phyloP scores from a whole-genome alignment of 92 coral and sea anemone species.

The Virgularia gustaviana region DNA sequence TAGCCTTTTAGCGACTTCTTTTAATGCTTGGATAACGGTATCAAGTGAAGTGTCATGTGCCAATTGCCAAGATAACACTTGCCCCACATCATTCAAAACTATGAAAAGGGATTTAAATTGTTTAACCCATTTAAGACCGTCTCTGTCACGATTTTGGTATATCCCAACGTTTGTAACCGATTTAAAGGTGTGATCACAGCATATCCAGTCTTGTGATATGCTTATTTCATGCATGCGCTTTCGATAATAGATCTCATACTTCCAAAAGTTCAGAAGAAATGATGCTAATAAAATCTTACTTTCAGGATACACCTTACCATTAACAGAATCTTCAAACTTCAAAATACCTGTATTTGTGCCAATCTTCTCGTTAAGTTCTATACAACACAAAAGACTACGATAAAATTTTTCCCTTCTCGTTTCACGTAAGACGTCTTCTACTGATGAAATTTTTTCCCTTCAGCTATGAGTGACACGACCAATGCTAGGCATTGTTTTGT shows the following conservation, averaged over 20 bases:
- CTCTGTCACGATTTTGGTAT: constrained; percentile 35
- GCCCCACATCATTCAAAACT: constrained; percentile 50
- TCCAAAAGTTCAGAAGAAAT: constrained; percentile 49
- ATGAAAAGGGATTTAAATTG: constrained; percentile 47
- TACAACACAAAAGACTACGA: neutral
- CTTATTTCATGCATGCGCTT: constrained; percentile 41
- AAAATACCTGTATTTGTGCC: neutral
- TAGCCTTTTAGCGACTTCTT: constrained; percentile 26
- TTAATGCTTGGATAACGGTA: constrained; percentile 18
- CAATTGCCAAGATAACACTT: constrained; percentile 54
- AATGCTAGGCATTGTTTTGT: constrained; percentile 43
- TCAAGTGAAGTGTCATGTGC: constrained; percentile 34
- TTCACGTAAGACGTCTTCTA: constrained; percentile 36
- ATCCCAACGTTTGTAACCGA: constrained; percentile 45
- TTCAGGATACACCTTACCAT: constrained; percentile 35
- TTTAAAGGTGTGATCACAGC: constrained; percentile 58
- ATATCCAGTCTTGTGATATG: constrained; percentile 48
- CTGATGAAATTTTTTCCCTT: constrained; percentile 49
- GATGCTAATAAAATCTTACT: constrained; percentile 41
- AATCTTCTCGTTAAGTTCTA: neutral
- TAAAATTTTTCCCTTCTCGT: constrained; percentile 3
- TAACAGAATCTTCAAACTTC: constrained; percentile 30
- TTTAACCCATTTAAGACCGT: constrained; percentile 36
- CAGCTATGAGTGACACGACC: constrained; percentile 30
- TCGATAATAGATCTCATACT: constrained; percentile 24